Evolutionary conservation across 2,888 invertebrate genomes (phyloP), one percentile per base, ranked within the genome.

Genomic region (Rhimphoctona megacephalus): DNA sequence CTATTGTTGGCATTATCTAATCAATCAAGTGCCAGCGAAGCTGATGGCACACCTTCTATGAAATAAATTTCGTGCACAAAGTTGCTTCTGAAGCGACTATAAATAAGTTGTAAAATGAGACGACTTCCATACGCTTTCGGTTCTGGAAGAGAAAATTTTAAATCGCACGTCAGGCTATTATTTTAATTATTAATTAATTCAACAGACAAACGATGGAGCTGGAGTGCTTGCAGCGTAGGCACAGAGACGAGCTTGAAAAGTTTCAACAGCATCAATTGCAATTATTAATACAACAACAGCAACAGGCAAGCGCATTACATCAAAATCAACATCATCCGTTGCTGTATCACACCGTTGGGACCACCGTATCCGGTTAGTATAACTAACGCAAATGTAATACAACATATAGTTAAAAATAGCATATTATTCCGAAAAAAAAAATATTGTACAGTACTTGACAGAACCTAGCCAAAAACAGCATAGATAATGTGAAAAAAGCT

Each of bases 121-220:
- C 14, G 0, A 22, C 22, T 9, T 2, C 19, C 9, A 54, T n/a
- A 8, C 14, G 1, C 54, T 54, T 22, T 54, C 3, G 9, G 22
- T 66, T 43, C 1, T 14, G 0, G 1, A 1, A 43, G 1, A 9
- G 33, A 30, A n/a, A n/a, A 11, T 33, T 61, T 19, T 5, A 46
- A 73, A 52, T 52, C 39, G 19, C 11, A 52, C 9, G 0, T 52
- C 19, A 1, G 22, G 9, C 43, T 33, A 19, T 66, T 74, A 25
- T 25, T 30, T 39, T 70, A 70, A 67, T 72, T 9, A 78, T 77
- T 19, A 52, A 61, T 79, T 77, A 17, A 67, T 30, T 43, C 19
- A 78, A 70, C 61, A 94, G 94, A 87, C 95, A 95, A 92, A 94
- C 95, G 72, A 92, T 93, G 90, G 95, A 95, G 89, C 90, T 95